phyloP scores from a whole-genome alignment of 2,113 vertebrate genomes.

The Ammodramus savannarum region DNA sequence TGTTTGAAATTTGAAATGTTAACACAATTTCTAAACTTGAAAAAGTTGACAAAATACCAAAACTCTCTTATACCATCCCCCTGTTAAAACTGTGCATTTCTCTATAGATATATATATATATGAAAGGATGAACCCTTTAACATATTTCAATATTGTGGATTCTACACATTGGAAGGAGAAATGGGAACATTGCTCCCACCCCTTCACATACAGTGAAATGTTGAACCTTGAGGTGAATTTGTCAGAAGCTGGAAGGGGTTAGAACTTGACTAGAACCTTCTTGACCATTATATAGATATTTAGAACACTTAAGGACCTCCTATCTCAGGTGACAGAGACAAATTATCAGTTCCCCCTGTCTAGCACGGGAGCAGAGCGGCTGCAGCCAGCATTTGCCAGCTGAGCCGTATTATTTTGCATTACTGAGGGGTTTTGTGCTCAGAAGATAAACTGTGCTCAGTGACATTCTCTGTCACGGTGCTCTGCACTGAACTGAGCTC shows the following conservation, averaged over 20 bases:
- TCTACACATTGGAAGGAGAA: neutral
- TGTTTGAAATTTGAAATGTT: neutral
- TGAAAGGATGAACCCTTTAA: neutral
- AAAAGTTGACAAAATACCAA: neutral
- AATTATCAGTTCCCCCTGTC: neutral
- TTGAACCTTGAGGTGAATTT: neutral
- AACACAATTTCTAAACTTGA: neutral
- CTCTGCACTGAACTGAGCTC: neutral
- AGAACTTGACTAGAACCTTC: neutral
- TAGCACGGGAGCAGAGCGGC: neutral
- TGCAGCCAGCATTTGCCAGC: neutral
- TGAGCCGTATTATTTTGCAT: neutral
- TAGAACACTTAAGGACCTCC: neutral
- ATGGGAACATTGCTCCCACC: neutral
- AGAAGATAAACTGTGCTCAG: neutral
- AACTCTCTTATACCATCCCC: neutral
- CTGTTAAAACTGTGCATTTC: neutral
- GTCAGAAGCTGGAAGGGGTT: neutral
- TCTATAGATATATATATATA: accelerated
- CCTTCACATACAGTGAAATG: neutral
- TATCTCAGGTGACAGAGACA: neutral
- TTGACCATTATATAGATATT: neutral
- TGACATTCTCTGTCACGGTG: neutral
- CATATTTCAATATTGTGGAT: neutral
- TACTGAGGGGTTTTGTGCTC: neutral